phyloP scores from a whole-genome alignment of 2,888 invertebrate species.

The Aphrophora alni region DNA sequence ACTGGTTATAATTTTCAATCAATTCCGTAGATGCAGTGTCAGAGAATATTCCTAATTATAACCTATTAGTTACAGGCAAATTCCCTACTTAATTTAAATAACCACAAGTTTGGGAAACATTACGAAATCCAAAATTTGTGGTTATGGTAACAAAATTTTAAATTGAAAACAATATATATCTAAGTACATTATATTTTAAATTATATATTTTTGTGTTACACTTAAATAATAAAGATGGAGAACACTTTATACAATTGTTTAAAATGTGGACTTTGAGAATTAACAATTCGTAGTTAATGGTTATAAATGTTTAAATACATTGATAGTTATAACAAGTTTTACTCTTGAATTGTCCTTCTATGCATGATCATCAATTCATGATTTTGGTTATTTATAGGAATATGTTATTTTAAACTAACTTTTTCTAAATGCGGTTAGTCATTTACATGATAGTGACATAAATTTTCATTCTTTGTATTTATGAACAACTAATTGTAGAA shows the following conservation, averaged over 20 bases:
- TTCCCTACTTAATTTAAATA: not conserved
- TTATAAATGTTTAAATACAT: not conserved
- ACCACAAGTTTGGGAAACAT: not conserved
- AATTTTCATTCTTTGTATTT: too few relatives aligned
- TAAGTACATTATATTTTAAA: not conserved
- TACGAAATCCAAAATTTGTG: not conserved
- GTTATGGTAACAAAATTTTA: not conserved
- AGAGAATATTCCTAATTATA: not conserved
- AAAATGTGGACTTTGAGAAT: not conserved
- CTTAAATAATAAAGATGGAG: not conserved
- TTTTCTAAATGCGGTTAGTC: too few relatives aligned
- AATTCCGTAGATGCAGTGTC: constrained; percentile 35
- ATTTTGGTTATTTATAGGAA: too few relatives aligned
- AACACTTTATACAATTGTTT: not conserved
- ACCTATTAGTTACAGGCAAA: not conserved
- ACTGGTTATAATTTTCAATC: constrained; percentile 15
- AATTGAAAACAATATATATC: not conserved
- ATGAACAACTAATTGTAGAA: too few relatives aligned
- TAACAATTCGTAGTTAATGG: not conserved
- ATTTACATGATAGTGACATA: too few relatives aligned
- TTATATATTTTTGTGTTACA: not conserved
- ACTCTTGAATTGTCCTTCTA: not conserved
- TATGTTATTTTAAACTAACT: too few relatives aligned
- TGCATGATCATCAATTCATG: too few relatives aligned
- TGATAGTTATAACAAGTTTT: not conserved